Evolutionary conservation across 92 coral and sea anemone species (phyloP), one percentile per base, ranked within the genome.

Genomic region (Epizoanthus ramosus): DNA sequence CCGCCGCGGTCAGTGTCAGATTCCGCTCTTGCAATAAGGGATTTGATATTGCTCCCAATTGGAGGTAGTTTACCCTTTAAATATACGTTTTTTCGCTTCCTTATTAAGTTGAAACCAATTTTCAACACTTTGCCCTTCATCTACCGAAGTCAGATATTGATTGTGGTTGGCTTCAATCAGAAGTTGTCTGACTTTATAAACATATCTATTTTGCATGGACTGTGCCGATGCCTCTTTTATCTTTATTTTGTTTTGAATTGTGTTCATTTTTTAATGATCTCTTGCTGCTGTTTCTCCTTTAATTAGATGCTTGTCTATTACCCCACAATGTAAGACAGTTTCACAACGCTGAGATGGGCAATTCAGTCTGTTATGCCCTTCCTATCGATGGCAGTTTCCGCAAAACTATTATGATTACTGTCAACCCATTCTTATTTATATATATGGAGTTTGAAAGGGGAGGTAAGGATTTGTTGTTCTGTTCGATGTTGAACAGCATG

Each of bases 101-200:
- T 75, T 54, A 68, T 75, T 75, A 9, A 75, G 81, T 19, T 75
- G 81, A 75, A 75, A 75, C 81, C 81, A 75, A 19, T 75, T 75
- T 19, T 75, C 81, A 19, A 75, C 83, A 60, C 24, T n/a, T 28
- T 18, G 16, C n/a, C 83, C 83, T 4, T 31, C 53, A 28, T 19
- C 21, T 22, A 68, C 83, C 3, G 19, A 53, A 13, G 15, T 21
- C 13, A 77, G 54, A 57, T 77, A 56, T 24, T 71, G 17, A 35
- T 13, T 17, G 45, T 68, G 83, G 63, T 77, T 23, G 53, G 56
- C 64, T 77, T 77, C 70, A 13, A 77, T 77, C 50, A 77, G 47
- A 28, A 12, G 8, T 7, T 58, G 17, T 24, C 83, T 8, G 18
- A 77, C 70, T 77, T 77, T 24, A 33, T 77, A 77, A 58, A 77